Conservation (phyloP, 2,888 invertebrate species). For the Sinotaia quadrata region DNA sequence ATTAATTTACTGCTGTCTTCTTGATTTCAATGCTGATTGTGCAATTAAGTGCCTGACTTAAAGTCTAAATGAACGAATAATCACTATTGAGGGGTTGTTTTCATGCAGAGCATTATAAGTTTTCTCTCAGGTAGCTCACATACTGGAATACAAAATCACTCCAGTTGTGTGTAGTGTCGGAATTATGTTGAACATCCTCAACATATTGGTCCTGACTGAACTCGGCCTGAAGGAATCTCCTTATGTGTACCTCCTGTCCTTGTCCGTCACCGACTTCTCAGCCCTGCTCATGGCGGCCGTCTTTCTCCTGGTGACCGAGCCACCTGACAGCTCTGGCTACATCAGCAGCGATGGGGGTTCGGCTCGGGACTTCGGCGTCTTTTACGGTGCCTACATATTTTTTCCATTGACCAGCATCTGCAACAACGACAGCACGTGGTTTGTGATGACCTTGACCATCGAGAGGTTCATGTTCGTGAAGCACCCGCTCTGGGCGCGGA, state of each 20-base stretch:
- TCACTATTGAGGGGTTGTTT: too few species aligned
- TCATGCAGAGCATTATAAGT: too few species aligned
- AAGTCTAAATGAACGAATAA: too few species aligned
- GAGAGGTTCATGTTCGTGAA: constrained; percentile 63
- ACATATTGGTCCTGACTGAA: constrained; percentile 61
- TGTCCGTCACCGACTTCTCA: constrained; percentile 60
- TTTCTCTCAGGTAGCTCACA: constrained; percentile 3
- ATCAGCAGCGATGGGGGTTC: constrained; percentile 42
- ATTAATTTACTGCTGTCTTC: too few species aligned
- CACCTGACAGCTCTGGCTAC: not conserved
- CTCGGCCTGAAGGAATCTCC: constrained; percentile 64
- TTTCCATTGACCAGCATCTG: constrained; percentile 63
- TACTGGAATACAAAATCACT: constrained; percentile 45
- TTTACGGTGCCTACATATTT: constrained; percentile 60
- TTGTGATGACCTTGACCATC: constrained; percentile 63
- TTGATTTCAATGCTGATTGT: too few species aligned
- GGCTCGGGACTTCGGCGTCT: constrained; percentile 48
- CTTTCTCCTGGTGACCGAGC: constrained; percentile 40
- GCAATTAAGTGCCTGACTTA: too few species aligned
- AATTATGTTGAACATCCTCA: constrained; percentile 63
- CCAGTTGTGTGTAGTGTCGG: constrained; percentile 65
- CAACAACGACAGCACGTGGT: constrained; percentile 61
- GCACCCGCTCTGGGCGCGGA: constrained; percentile 63
- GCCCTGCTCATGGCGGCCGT: constrained; percentile 57
- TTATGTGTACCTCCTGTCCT: constrained; percentile 64